These are phyloP conservation scores for Trogon surrucura DNA, from an alignment of 2,113 vertebrate species.

Conservation along the genomic window DNA sequence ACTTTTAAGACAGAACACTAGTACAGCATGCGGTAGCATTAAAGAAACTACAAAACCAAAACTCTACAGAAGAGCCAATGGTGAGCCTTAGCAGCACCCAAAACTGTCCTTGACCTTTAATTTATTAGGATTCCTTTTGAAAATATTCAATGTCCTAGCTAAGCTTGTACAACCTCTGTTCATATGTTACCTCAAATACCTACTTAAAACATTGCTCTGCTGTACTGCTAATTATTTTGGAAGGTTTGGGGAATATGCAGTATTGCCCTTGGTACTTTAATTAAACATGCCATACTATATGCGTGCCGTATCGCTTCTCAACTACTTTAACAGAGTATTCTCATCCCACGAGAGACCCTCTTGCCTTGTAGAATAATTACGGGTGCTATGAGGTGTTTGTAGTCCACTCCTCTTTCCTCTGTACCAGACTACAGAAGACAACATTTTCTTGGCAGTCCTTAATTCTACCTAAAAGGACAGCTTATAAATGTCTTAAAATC, in stretches of 20 bases:
- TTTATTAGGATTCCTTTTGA: not conserved
- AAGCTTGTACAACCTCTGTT: not conserved
- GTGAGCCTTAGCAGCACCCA: not conserved
- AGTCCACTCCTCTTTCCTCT: not conserved
- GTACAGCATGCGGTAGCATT: not conserved
- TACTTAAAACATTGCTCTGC: not conserved
- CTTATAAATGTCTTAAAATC: conserved; percentile 11
- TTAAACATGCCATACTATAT: not conserved
- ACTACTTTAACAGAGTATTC: not conserved
- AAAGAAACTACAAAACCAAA: not conserved
- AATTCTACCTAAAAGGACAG: not conserved
- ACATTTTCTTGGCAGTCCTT: conserved; percentile 18
- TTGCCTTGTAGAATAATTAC: conserved; percentile 33
- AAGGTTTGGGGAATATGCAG: not conserved
- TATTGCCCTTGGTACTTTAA: not conserved
- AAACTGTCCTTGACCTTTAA: not conserved
- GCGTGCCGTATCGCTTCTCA: not conserved
- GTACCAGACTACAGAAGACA: conserved; percentile 35
- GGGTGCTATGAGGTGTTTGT: not conserved
- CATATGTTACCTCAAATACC: not conserved
- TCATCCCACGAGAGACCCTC: not conserved
- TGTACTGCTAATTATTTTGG: not conserved
- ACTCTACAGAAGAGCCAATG: not conserved
- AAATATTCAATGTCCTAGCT: not conserved
- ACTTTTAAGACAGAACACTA: not conserved